Evolutionary conservation across 2,888 invertebrate species (phyloP).

Genomic region (Orchesella flavescens): DNA sequence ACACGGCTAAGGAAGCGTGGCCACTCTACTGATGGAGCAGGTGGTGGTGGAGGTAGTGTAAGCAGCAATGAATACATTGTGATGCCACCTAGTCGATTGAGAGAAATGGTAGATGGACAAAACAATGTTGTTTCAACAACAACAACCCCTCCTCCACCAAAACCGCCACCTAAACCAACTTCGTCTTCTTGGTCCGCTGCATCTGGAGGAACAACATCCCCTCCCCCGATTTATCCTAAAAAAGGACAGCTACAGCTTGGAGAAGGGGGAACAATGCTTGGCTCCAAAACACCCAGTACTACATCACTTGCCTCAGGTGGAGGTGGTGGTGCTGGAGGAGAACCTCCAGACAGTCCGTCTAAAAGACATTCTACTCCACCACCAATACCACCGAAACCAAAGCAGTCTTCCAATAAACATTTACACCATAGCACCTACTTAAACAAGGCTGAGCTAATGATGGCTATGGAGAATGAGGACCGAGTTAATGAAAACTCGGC

Average conservation of each 20-base stretch:
- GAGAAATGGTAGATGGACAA: conserved; percentile 64
- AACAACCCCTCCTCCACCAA: conserved; percentile 38
- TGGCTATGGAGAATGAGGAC: conserved; percentile 59
- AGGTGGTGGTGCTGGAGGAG: conserved; percentile 10
- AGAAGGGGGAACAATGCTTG: conserved; percentile 22
- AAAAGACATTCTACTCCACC: conserved; percentile 58
- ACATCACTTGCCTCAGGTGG: conserved; percentile 48
- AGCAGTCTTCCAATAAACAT: conserved; percentile 44
- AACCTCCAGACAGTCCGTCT: conserved; percentile 34
- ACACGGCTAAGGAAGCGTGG: conserved; percentile 41
- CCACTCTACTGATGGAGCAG: conserved; percentile 26
- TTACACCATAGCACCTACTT: conserved; percentile 60
- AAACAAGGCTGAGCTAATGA: conserved; percentile 64
- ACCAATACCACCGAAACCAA: conserved; percentile 68
- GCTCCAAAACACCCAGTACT: conserved; percentile 56
- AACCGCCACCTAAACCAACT: conserved; percentile 59
- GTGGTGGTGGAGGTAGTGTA: not conserved
- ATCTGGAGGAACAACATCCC: conserved; percentile 43
- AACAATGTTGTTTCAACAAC: conserved; percentile 25
- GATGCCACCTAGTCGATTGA: conserved; percentile 69
- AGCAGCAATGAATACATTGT: conserved; percentile 68
- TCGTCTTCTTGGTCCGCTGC: conserved; percentile 1
- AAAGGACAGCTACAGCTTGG: conserved; percentile 37
- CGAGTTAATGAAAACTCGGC: conserved; percentile 50
- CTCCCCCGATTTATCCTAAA: conserved; percentile 62